Percentiles rank a stretch among this genome's conserved stretches.
Conservation (phyloP, 2,797 vertebrate genomes). For the Cossypha caffra region DNA sequence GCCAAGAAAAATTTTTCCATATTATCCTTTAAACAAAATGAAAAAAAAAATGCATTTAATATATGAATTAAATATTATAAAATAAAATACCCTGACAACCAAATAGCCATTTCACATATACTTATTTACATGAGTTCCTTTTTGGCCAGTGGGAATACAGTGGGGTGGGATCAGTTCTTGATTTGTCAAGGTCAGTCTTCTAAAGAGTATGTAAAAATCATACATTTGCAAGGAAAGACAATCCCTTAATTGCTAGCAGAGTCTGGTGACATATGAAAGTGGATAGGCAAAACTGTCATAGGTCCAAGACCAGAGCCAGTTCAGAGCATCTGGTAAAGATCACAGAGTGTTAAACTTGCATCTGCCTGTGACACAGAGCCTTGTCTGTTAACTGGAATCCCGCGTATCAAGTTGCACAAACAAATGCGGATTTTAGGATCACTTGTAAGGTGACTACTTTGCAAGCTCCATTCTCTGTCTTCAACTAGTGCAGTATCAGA, state of each 20-base stretch:
- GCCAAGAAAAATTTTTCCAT: not conserved
- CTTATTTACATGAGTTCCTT: not conserved
- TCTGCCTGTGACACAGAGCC: not conserved
- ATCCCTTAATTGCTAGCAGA: not conserved
- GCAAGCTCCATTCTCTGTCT: not conserved
- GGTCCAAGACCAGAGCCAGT: conserved; percentile 26
- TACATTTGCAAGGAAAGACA: not conserved
- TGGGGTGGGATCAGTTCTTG: not conserved
- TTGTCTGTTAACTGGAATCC: not conserved
- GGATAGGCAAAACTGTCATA: conserved; percentile 18
- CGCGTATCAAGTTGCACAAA: not conserved
- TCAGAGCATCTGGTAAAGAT: conserved; percentile 62
- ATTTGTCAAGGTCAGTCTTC: not conserved
- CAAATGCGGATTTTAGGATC: not conserved
- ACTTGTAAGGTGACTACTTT: not conserved
- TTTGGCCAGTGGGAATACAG: not conserved
- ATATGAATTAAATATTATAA: not conserved
- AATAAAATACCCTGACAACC: not conserved
- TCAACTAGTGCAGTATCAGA: not conserved
- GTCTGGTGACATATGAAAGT: conserved; percentile 65
- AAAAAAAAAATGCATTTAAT: not conserved
- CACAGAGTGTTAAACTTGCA: conserved; percentile 41
- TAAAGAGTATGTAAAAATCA: not conserved
- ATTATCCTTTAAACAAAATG: not conserved
- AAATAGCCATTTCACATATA: not conserved